These are phyloP conservation scores for Pollenia griseotomentosa DNA, from an alignment of 2,888 invertebrate genomes.

Conservation along the genomic window DNA sequence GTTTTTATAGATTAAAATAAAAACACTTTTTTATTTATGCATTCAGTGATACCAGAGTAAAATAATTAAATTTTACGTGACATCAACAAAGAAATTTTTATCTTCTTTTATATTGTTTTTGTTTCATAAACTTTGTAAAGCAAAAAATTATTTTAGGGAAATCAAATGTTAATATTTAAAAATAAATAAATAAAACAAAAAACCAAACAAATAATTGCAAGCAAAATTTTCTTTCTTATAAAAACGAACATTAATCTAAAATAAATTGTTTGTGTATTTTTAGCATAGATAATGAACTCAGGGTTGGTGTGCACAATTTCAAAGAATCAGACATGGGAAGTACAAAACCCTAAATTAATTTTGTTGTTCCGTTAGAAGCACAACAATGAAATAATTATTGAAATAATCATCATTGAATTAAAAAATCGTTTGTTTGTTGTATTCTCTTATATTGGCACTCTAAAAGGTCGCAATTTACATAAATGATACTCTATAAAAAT, in stretches of 20 bases:
- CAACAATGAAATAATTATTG: too few species aligned
- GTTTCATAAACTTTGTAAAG: slow-evolving; percentile 13
- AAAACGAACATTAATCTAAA: background rate
- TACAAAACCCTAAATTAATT: too few species aligned
- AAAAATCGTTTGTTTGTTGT: too few species aligned
- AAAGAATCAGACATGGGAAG: too few species aligned
- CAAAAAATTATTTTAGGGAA: slow-evolving; percentile 12
- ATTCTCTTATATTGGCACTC: too few species aligned
- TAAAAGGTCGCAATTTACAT: too few species aligned
- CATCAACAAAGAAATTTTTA: slow-evolving; percentile 74
- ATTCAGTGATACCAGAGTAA: slow-evolving; percentile 37
- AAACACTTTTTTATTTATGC: slow-evolving; percentile 9
- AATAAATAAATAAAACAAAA: too few species aligned
- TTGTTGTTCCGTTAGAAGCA: too few species aligned
- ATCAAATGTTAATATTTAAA: slow-evolving; percentile 18
- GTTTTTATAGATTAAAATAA: slow-evolving; percentile 38
- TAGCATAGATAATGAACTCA: background rate
- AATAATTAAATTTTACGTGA: slow-evolving; percentile 72
- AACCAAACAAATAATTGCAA: slow-evolving; percentile 7
- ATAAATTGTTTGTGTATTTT: too few species aligned
- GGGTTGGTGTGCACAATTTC: too few species aligned
- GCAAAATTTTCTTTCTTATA: slow-evolving; percentile 13
- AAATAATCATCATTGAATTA: too few species aligned
- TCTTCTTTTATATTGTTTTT: background rate
- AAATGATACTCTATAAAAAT: too few species aligned